Evolutionary conservation across 2,797 vertebrate species (phyloP).

Genomic region (Crocodylus rhombifer): DNA sequence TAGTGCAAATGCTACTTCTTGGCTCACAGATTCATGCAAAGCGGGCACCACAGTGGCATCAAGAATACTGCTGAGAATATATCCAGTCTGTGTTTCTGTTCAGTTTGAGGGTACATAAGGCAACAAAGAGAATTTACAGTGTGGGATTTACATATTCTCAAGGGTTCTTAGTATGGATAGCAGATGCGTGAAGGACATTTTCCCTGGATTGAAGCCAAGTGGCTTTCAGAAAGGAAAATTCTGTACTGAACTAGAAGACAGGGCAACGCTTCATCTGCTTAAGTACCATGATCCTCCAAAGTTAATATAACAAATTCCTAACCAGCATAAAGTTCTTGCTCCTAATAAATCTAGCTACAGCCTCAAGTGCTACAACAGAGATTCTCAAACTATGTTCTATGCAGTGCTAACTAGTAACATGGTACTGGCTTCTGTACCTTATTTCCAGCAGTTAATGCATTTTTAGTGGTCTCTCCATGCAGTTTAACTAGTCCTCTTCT

Average conservation of each 20-base stretch:
- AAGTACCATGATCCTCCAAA: neutral
- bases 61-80: neutral
- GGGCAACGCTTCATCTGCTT: neutral
- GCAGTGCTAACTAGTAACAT: neutral
- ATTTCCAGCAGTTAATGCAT: slow-evolving; percentile 32
- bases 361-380: accelerated
- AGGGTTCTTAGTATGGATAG: neutral
- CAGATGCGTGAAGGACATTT: neutral
- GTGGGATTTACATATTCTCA: neutral
- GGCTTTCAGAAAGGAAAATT: neutral
- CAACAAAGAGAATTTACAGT: neutral
- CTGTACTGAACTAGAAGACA: neutral
- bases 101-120: too few species aligned
- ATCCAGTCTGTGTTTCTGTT: neutral
- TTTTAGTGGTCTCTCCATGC: too few species aligned
- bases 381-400: neutral
- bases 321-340: neutral
- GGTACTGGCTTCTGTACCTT: neutral
- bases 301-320: neutral
- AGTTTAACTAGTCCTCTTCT: slow-evolving; percentile 32
- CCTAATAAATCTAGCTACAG: neutral
- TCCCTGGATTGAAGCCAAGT: neutral
- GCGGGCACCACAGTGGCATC: accelerated
- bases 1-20: neutral
- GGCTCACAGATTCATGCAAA: accelerated